These are phyloP conservation scores for Thryonomys swinderianus DNA, from an alignment of 2,113 vertebrate species.

Conservation along the genomic window DNA sequence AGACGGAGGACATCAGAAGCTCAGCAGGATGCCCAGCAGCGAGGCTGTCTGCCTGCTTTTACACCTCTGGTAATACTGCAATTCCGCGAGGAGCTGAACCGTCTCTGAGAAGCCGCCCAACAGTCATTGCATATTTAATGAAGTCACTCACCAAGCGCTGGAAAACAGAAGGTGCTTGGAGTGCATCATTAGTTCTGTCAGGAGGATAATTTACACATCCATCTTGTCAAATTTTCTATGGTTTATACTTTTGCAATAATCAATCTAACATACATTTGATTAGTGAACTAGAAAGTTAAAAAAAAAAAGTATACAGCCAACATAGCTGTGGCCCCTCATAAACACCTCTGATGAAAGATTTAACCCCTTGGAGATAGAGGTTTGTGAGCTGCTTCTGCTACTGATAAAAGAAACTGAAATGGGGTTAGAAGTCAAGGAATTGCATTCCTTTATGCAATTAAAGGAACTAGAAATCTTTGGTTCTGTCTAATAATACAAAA, in stretches of 20 bases:
- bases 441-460: conserved; percentile 49
- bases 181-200: conserved; percentile 99
- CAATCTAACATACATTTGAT: conserved; percentile 95
- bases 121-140: conserved; percentile 92
- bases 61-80: conserved; percentile 89
- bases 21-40: conserved; percentile 90
- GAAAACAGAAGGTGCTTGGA: conserved; percentile 99
- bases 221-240: conserved; percentile 99
- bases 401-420: neutral
- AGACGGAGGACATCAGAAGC: conserved; percentile 93
- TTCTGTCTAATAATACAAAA: conserved; percentile 48
- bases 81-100: conserved; percentile 93
- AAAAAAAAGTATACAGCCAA: conserved; percentile 78
- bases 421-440: conserved; percentile 46
- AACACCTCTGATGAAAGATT: conserved; percentile 80
- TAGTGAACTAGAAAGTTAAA: conserved; percentile 88
- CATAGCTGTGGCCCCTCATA: conserved; percentile 80
- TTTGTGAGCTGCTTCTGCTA: conserved; percentile 37
- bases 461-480: conserved; percentile 33
- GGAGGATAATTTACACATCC: conserved; percentile 99
- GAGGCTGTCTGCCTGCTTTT: conserved; percentile 86
- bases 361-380: conserved; percentile 81
- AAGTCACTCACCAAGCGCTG: conserved; percentile 89
- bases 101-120: conserved; percentile 90
- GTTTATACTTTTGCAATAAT: conserved; percentile 95